Evolutionary conservation across 2,888 invertebrate species (phyloP).

Genomic region (Drosophila paracracens): DNA sequence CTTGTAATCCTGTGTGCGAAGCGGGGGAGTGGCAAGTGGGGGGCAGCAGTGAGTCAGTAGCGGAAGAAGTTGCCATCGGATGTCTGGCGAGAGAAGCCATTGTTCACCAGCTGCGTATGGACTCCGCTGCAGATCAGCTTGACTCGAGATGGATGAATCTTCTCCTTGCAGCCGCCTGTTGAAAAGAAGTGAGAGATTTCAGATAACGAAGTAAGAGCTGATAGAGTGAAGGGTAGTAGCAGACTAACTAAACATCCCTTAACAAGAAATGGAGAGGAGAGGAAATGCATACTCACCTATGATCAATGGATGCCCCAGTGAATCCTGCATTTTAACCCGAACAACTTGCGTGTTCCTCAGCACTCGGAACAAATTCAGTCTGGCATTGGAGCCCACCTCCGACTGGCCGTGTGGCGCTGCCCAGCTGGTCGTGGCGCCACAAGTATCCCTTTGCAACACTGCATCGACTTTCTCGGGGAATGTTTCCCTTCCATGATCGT

Average conservation of each 20-base stretch:
- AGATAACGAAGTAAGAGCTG: background rate
- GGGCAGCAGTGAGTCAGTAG: conserved; percentile 85
- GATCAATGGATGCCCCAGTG: conserved; percentile 86
- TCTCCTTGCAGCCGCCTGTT: conserved; percentile 88
- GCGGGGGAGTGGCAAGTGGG: background rate
- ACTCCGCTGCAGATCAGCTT: conserved; percentile 93
- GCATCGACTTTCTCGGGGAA: conserved; percentile 89
- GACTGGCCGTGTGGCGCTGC: conserved; percentile 47
- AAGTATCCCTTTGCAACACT: conserved; percentile 89
- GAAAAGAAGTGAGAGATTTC: background rate
- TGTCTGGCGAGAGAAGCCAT: conserved; percentile 92
- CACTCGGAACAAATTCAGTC: conserved; percentile 86
- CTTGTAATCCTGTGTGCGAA: background rate
- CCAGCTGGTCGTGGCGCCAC: conserved; percentile 80
- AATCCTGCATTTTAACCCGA: conserved; percentile 82
- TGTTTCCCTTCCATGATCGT: conserved; percentile 88
- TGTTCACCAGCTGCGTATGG: conserved; percentile 92
- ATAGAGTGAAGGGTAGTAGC: background rate
- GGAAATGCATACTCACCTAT: conserved; percentile 70
- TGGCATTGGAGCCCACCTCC: conserved; percentile 77
- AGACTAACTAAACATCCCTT: background rate
- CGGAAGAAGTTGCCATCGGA: conserved; percentile 91
- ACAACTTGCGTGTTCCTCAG: conserved; percentile 87
- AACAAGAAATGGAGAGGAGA: background rate
- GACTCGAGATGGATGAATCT: conserved; percentile 89